A percentile compares a stretch with the other conserved stretches of the same genome.
Evolutionary conservation across 2,888 invertebrate species (phyloP).

Genomic region (Rhodophaea formosa): DNA sequence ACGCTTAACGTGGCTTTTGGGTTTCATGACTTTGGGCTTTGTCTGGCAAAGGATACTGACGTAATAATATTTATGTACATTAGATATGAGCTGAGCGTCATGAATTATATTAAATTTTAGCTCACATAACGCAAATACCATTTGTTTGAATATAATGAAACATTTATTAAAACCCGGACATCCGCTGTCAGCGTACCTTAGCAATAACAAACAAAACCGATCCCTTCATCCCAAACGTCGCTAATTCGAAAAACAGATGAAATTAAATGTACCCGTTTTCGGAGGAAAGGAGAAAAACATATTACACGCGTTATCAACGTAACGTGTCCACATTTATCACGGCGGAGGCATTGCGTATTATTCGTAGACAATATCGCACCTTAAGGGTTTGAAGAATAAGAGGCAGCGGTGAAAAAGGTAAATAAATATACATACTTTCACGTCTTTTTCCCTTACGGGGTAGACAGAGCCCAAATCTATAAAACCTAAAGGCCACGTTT

Average conservation of each 20-base stretch:
- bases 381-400: slow-evolving; percentile 22
- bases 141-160: not conserved
- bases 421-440: too few relatives aligned
- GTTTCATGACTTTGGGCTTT: too few relatives aligned
- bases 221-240: not conserved
- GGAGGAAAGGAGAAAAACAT: slow-evolving; percentile 40
- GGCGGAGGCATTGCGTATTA: slow-evolving; percentile 54
- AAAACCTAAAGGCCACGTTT: too few relatives aligned
- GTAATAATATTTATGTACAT: too few relatives aligned
- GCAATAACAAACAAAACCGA: not conserved
- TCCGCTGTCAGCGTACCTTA: not conserved
- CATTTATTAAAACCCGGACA: not conserved
- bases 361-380: slow-evolving; percentile 48
- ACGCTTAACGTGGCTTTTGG: too few relatives aligned
- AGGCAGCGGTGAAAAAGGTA: slow-evolving; percentile 21
- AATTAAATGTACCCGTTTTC: slow-evolving; percentile 30
- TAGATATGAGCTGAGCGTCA: too few relatives aligned
- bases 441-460: too few relatives aligned
- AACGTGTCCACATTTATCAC: slow-evolving; percentile 57
- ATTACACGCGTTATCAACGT: slow-evolving; percentile 51
- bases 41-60: too few relatives aligned
- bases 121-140: too few relatives aligned
- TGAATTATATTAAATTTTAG: too few relatives aligned
- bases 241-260: slow-evolving; percentile 23
- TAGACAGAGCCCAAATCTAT: too few relatives aligned